Evolutionary conservation across 2,797 vertebrate species (phyloP), one percentile per base, ranked within the genome.

Genomic region (Coreius guichenoti): DNA sequence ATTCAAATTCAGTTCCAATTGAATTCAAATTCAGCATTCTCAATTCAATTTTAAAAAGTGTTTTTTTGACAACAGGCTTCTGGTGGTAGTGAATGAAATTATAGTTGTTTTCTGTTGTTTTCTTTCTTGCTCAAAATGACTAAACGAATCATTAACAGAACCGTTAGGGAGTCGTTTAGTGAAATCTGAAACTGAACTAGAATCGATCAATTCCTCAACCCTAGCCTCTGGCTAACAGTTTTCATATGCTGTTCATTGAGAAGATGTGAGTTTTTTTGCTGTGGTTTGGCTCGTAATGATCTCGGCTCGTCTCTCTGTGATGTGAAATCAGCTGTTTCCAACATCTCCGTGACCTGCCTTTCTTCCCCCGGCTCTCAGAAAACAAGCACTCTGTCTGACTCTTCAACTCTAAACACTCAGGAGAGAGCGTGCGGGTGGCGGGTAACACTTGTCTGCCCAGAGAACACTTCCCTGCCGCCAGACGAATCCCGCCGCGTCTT

Each of bases 401-500:
- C 79, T 80, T 86, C 63, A 70, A 85, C 29, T 58, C 67, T 85
- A 81, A 86, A 81, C 51, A 74, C 84, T 79, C 36, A 1, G 43
- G 54, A 61, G 63, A 14, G 75, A 29, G 51, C 36, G 43, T 31
- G 29, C 23, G 82, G 45, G 49, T 68, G 47, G 65, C 29, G 33
- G 79, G 78, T 72, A 80, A 85, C 77, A 69, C 86, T 80, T 83
- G 78, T 87, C 79, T 87, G 72, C 47, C 73, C 80, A 36, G 21
- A 83, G 76, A 70, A 43, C 49, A 58, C 61, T 74, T 74, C 78
- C 51, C 51, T 9, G 45, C 58, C 21, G 69, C 54, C 83, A 86
- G 82, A 85, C 80, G 36, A 81, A 82, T 86, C 49, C 85, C 79
- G 47, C 56, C 69, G 82, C 49, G 80, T 86, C 83, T 84, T 82